A percentile compares a stretch with the other conserved stretches of the same genome.
phyloP scores from a whole-genome alignment of 1,140 invertebrate species.

The Ceratosolen solmsi region DNA sequence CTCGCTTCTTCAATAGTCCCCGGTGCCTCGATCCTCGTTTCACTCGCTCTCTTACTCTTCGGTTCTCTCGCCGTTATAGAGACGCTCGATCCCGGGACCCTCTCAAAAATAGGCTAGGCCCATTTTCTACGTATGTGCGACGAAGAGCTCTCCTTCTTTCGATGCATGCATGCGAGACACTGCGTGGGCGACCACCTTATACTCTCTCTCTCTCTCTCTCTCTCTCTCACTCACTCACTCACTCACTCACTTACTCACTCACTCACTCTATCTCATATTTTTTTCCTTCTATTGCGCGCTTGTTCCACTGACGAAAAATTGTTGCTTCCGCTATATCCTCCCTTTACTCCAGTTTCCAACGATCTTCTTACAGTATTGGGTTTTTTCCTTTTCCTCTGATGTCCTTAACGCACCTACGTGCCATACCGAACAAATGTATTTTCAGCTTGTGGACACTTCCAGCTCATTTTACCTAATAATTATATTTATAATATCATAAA shows the following conservation, averaged over 20 bases:
- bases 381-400: background rate
- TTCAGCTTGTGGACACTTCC: background rate
- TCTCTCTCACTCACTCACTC: background rate
- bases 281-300: constrained; percentile 43
- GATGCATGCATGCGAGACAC: constrained; percentile 50
- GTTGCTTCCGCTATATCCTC: constrained; percentile 50
- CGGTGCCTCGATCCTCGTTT: constrained; percentile 11
- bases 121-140: constrained; percentile 12
- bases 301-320: constrained; percentile 49
- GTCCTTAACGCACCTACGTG: constrained; percentile 3
- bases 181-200: constrained; percentile 53
- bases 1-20: constrained; percentile 8
- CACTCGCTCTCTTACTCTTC: constrained; percentile 27
- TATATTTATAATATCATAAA: too few species aligned
- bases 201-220: background rate
- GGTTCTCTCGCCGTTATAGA: constrained; percentile 17
- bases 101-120: constrained; percentile 69
- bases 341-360: constrained; percentile 47
- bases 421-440: background rate
- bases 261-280: constrained; percentile 2
- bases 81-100: constrained; percentile 48
- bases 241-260: background rate
- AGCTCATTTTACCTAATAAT: background rate
- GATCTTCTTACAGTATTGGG: constrained; percentile 41
- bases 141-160: background rate